phyloP scores from a whole-genome alignment of 2,113 vertebrate species.

The Leucosticte australis region DNA sequence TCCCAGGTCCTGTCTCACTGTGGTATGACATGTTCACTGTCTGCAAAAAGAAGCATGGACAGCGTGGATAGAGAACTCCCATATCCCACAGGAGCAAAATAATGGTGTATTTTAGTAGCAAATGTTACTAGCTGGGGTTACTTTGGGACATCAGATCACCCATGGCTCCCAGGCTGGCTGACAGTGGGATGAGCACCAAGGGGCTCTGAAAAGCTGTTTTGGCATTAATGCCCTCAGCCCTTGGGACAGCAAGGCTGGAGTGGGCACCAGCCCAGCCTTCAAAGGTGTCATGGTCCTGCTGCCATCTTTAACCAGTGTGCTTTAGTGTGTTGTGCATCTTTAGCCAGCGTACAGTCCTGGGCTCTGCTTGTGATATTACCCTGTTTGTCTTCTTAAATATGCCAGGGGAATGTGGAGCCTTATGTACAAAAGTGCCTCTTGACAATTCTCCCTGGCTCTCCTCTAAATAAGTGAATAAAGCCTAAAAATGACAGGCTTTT shows the following conservation, averaged over 20 bases:
- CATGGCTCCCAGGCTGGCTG: background rate
- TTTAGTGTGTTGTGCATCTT: background rate
- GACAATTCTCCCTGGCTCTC: background rate
- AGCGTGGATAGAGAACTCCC: accelerated
- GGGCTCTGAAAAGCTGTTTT: background rate
- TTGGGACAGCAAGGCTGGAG: background rate
- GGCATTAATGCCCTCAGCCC: background rate
- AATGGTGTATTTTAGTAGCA: background rate
- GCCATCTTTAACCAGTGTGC: background rate
- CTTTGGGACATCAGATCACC: background rate
- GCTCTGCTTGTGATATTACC: background rate
- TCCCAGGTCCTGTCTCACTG: background rate
- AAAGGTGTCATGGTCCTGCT: background rate
- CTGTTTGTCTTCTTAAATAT: background rate
- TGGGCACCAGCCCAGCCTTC: background rate
- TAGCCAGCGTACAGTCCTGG: background rate
- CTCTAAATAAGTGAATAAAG: background rate
- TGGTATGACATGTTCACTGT: background rate
- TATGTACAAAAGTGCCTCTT: background rate
- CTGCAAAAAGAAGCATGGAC: background rate
- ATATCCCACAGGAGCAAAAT: background rate
- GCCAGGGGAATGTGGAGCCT: background rate
- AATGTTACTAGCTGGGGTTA: background rate
- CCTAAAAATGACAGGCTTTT: background rate
- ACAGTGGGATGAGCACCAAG: background rate